These are phyloP conservation scores for Glomeris maerens DNA, from an alignment of 1,140 invertebrate species.

Conservation along the genomic window DNA sequence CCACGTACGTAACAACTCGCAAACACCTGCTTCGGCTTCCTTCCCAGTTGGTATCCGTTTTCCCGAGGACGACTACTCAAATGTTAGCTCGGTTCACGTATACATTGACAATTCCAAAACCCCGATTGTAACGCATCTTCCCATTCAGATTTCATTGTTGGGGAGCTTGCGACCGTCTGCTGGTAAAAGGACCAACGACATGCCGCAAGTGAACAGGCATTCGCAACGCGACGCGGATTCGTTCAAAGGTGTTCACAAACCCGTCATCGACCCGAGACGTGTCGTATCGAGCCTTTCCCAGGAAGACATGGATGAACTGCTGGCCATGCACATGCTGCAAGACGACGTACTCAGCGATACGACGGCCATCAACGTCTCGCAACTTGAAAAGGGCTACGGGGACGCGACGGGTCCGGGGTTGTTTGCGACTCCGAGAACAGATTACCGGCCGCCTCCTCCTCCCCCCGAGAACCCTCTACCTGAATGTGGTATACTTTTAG, in stretches of 20 bases:
- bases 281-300: not conserved
- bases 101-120: not conserved
- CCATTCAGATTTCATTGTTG: no score
- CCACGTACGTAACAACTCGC: not conserved
- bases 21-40: not conserved
- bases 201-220: conserved; percentile 4
- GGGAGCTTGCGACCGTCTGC: not conserved
- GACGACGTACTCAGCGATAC: not conserved
- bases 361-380: not conserved
- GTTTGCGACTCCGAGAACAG: no score
- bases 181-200: conserved; percentile 5
- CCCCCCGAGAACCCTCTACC: not conserved
- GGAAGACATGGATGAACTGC: not conserved
- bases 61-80: not conserved
- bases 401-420: not conserved
- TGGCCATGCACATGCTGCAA: not conserved
- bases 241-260: not conserved
- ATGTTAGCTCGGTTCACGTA: not conserved
- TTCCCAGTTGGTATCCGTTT: not conserved
- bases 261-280: not conserved
- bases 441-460: not conserved
- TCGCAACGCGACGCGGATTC: not conserved
- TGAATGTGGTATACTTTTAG: not conserved
- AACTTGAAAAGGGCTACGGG: not conserved
- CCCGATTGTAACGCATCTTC: not conserved